Conservation (phyloP, 2,113 vertebrate genomes). For the Mormoops blainvillei region DNA sequence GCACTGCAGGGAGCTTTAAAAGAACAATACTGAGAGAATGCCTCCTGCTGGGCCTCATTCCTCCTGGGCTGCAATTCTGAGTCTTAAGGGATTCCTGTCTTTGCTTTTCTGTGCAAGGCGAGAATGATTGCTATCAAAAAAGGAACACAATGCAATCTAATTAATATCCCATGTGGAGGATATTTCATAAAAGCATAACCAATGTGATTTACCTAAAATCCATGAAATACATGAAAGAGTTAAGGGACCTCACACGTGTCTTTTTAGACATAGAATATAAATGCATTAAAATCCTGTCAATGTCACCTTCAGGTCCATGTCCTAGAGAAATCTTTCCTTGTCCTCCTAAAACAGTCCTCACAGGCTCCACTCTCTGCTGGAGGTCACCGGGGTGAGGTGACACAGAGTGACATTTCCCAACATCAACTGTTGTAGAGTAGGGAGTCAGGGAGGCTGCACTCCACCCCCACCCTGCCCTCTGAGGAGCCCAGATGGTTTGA, state of each 20-base stretch:
- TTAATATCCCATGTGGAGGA: no score
- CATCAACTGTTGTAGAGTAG: accelerated
- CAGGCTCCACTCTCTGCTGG: neutral
- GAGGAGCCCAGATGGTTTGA: neutral
- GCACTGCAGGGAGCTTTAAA: neutral
- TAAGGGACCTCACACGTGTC: accelerated
- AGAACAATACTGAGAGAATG: neutral
- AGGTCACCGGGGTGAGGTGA: neutral
- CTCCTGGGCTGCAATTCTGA: neutral
- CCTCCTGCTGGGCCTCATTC: neutral
- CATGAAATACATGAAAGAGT: neutral
- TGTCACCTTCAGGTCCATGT: neutral
- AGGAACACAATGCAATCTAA: no score
- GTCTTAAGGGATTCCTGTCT: neutral
- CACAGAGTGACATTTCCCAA: neutral
- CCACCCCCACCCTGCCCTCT: accelerated
- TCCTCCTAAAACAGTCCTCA: neutral
- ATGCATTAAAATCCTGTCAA: neutral
- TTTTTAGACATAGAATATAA: neutral
- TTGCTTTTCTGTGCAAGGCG: neutral
- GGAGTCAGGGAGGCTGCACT: no score
- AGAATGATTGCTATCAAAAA: neutral
- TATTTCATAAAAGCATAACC: neutral
- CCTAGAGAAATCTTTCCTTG: neutral
- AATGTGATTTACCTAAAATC: neutral